phyloP scores from a whole-genome alignment of 1,140 invertebrate species.

The Drosophila saltans region DNA sequence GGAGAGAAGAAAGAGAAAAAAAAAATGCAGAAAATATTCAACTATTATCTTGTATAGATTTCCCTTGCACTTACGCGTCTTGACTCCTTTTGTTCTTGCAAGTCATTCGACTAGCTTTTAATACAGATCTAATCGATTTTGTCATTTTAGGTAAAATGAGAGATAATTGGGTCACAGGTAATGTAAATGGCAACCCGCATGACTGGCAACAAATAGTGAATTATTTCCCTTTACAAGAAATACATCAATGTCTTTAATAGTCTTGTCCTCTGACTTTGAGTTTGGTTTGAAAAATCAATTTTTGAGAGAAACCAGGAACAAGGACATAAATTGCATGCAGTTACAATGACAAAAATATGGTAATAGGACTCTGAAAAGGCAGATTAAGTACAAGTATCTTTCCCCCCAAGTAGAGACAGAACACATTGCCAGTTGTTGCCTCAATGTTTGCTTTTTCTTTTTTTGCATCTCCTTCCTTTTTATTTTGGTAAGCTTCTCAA shows the following conservation, averaged over 20 bases:
- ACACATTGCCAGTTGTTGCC: neutral
- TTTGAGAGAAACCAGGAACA: neutral
- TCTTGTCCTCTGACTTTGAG: conserved; percentile 30
- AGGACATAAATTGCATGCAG: conserved; percentile 30
- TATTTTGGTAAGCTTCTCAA: conserved; percentile 43
- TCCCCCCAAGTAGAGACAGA: neutral
- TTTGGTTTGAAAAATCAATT: conserved; percentile 31
- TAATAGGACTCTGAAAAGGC: conserved; percentile 1
- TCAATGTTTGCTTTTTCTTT: conserved; percentile 13
- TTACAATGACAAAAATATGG: conserved; percentile 28
- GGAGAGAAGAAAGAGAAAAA: conserved; percentile 1
- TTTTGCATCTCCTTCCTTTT: neutral
- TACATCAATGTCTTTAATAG: neutral
- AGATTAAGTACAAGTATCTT: conserved; percentile 10
- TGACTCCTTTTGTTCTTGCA: neutral
- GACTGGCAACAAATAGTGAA: conserved; percentile 7
- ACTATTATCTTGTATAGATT: conserved; percentile 1
- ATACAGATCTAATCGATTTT: neutral
- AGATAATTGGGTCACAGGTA: conserved; percentile 2
- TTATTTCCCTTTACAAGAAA: neutral
- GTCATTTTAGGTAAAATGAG: neutral
- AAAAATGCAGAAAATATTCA: neutral
- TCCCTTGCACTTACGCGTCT: neutral
- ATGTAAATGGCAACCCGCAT: conserved; percentile 1
- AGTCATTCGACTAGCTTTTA: neutral